phyloP scores from a whole-genome alignment of 2,888 invertebrate species.

The Meta bourneti region DNA sequence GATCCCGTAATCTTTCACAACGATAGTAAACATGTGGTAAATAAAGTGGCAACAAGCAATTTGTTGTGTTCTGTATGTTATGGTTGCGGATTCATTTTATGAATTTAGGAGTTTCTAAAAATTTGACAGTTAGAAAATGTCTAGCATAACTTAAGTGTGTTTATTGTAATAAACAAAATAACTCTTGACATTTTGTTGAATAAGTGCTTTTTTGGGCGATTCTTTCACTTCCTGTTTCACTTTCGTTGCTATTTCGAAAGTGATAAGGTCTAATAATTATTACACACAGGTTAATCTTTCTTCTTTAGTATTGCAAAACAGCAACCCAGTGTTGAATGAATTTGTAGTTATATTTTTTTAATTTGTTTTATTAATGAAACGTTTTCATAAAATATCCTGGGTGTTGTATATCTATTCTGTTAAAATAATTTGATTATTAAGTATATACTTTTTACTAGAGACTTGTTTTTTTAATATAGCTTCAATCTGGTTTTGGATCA shows the following conservation, averaged over 20 bases:
- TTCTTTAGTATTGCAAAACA: neutral
- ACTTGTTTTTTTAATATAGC: too few relatives aligned
- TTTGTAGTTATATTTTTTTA: too few relatives aligned
- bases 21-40: neutral
- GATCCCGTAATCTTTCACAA: neutral
- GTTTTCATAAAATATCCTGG: neutral
- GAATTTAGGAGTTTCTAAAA: neutral
- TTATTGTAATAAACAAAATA: neutral
- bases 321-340: too few relatives aligned
- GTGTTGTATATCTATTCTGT: neutral
- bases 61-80: slow-evolving; percentile 36
- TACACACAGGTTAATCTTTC: neutral
- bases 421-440: neutral
- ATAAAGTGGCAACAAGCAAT: slow-evolving; percentile 18
- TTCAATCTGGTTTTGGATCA: too few relatives aligned
- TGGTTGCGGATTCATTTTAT: slow-evolving; percentile 9
- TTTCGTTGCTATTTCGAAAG: slow-evolving; percentile 7
- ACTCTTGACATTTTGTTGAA: neutral
- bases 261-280: neutral
- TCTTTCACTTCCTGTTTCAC: neutral
- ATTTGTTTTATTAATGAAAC: neutral
- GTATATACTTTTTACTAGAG: neutral
- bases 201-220: neutral
- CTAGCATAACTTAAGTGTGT: neutral
- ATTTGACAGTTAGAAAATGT: neutral